Evolutionary conservation across 2,888 invertebrate genomes (phyloP).

Genomic region (Villa cingulata): DNA sequence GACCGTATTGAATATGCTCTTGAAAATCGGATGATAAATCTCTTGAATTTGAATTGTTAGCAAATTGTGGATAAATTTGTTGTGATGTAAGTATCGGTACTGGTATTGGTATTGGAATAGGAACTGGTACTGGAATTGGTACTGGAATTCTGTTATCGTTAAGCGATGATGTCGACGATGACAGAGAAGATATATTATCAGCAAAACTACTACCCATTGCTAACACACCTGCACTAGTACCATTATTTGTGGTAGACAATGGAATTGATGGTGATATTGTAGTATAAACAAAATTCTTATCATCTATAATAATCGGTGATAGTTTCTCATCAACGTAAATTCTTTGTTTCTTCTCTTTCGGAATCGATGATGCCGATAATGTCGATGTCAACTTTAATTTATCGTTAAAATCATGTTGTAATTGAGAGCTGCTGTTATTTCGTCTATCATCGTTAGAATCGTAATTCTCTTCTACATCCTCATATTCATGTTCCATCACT

Average conservation of each 20-base stretch:
- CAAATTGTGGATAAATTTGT: background rate
- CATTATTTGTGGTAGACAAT: too few relatives aligned
- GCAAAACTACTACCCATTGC: too few relatives aligned
- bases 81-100: slow-evolving; percentile 2
- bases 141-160: background rate
- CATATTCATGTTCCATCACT: slow-evolving; percentile 1
- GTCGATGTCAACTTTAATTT: background rate
- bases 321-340: slow-evolving; percentile 6
- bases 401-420: background rate
- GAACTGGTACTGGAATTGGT: slow-evolving; percentile 2
- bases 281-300: background rate
- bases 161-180: background rate
- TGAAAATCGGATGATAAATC: too few relatives aligned
- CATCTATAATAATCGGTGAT: slow-evolving; percentile 5
- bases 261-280: too few relatives aligned
- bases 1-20: background rate
- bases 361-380: background rate
- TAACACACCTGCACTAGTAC: too few relatives aligned
- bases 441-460: background rate
- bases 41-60: background rate
- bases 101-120: slow-evolving; percentile 4
- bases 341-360: background rate
- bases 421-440: too few relatives aligned
- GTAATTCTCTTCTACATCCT: background rate
- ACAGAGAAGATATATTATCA: background rate